phyloP scores from a whole-genome alignment of 2,797 vertebrate genomes.

The Sebastes wilsoni region DNA sequence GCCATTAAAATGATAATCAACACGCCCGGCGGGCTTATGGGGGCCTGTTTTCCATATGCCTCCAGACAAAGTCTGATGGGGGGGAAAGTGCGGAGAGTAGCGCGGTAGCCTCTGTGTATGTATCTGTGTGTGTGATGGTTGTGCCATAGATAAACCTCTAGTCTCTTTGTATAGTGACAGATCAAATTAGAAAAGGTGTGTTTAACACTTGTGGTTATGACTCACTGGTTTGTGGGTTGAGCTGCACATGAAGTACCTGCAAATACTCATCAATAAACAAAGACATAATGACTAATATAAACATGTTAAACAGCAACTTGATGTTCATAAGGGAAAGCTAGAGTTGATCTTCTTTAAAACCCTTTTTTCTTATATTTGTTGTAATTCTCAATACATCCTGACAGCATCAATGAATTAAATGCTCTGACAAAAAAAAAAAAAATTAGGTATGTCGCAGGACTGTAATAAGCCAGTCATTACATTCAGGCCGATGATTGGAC shows the following conservation, averaged over 20 bases:
- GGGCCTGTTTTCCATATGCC: slow-evolving; percentile 40
- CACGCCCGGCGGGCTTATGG: slow-evolving; percentile 8
- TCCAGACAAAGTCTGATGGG: slow-evolving; percentile 19
- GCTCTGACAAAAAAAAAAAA: no score
- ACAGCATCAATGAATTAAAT: no score
- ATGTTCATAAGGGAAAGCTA: no score
- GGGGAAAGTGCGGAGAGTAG: not conserved
- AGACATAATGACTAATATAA: slow-evolving; percentile 2
- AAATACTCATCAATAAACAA: slow-evolving; percentile 10
- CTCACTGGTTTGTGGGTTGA: slow-evolving; percentile 6
- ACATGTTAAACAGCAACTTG: not conserved
- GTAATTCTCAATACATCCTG: no score
- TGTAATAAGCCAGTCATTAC: no score
- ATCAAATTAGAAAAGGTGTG: slow-evolving; percentile 10
- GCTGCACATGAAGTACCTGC: slow-evolving; percentile 2
- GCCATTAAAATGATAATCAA: slow-evolving; percentile 65
- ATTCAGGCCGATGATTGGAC: no score
- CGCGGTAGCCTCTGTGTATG: not conserved
- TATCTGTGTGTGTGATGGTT: not conserved
- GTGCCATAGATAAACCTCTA: not conserved
- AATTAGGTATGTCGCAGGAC: no score
- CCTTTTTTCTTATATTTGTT: no score
- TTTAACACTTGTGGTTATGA: slow-evolving; percentile 18
- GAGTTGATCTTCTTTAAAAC: no score
- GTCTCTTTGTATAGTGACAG: slow-evolving; percentile 4